Conservation (phyloP, 2,888 invertebrate species). For the Flexamia atlantica region DNA sequence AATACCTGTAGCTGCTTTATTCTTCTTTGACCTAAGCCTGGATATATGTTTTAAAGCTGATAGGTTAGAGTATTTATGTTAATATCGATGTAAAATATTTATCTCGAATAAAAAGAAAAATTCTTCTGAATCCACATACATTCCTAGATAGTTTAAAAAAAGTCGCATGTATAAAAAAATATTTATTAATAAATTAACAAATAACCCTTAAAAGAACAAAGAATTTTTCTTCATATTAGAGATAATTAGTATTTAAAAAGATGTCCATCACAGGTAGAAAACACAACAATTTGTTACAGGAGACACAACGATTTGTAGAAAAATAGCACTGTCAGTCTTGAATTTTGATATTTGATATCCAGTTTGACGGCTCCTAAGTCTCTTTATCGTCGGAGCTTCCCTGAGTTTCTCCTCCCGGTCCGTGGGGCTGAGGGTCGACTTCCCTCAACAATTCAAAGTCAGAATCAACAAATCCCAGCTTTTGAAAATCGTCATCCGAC, state of each 20-base stretch:
- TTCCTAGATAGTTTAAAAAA: background rate
- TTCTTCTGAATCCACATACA: background rate
- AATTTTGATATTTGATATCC: background rate
- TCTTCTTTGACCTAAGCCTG: too few relatives aligned
- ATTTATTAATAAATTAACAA: conserved; percentile 34
- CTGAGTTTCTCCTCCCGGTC: background rate
- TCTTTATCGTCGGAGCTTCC: background rate
- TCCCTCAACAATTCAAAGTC: background rate
- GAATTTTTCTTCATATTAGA: conserved; percentile 35
- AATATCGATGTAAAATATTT: background rate
- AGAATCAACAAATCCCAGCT: background rate
- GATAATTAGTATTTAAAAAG: conserved; percentile 1
- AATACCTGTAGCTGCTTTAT: too few relatives aligned
- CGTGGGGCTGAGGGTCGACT: background rate
- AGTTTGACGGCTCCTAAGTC: background rate
- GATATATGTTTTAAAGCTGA: too few relatives aligned
- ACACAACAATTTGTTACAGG: background rate
- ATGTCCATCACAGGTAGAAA: background rate
- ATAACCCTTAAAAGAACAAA: background rate
- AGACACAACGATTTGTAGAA: conserved; percentile 12
- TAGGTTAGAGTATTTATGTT: background rate
- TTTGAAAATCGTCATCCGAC: conserved; percentile 12
- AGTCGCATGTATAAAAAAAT: conserved; percentile 19
- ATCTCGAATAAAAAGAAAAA: conserved; percentile 38
- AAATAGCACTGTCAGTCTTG: conserved; percentile 31